These are phyloP conservation scores for Serilophus lunatus DNA, from an alignment of 2,113 vertebrate species.

Conservation along the genomic window DNA sequence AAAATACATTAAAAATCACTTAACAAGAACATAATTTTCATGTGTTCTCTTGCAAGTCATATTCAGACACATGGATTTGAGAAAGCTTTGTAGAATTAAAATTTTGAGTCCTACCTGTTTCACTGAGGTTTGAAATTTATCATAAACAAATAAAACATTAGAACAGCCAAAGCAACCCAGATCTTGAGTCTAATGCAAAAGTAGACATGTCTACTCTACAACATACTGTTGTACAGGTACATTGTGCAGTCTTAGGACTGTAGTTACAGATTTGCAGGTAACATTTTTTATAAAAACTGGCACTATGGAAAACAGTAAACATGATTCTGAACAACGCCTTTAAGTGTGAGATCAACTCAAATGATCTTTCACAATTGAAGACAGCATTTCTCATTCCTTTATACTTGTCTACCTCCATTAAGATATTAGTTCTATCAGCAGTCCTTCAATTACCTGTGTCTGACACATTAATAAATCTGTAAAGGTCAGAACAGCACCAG, in stretches of 20 bases:
- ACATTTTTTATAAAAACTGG: neutral
- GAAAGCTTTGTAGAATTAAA: neutral
- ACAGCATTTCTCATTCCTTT: neutral
- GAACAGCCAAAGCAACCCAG: neutral
- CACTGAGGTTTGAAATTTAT: neutral
- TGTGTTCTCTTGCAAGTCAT: neutral
- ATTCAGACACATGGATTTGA: neutral
- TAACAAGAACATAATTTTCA: neutral
- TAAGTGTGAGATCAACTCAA: neutral
- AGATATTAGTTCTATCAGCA: neutral
- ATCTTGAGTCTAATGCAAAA: neutral
- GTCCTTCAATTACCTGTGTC: neutral
- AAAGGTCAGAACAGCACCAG: neutral
- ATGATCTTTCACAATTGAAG: neutral
- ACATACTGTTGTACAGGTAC: too few relatives aligned
- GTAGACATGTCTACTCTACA: fast-evolving
- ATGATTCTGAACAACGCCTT: neutral
- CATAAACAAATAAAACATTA: neutral
- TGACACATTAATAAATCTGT: neutral
- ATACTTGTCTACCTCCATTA: neutral
- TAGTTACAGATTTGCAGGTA: neutral
- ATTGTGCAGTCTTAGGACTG: neutral
- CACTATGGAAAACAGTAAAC: neutral
- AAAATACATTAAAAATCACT: neutral
- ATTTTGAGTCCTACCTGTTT: neutral